Conservation (phyloP, 2,888 invertebrate genomes). For the Aleiodes alternator region DNA sequence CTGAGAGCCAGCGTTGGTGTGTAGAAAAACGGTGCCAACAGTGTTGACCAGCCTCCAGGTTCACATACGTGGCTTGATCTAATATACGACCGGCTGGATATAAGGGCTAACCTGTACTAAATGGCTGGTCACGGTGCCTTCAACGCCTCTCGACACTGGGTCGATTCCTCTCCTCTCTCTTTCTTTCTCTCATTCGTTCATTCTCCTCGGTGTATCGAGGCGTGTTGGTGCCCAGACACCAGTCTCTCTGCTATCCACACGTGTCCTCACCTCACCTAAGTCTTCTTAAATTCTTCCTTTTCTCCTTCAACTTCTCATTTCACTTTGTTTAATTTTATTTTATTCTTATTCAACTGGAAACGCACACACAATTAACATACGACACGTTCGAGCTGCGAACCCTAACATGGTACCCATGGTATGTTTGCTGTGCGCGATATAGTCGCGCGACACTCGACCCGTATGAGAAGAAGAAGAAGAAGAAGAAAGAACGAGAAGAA, state of each 20-base stretch:
- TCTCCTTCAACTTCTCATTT: neutral
- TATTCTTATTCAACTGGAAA: conserved; percentile 52
- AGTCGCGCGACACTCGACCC: conserved; percentile 49
- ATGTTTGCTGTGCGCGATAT: conserved; percentile 46
- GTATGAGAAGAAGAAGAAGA: conserved; percentile 44
- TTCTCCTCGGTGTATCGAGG: no score
- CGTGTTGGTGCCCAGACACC: no score
- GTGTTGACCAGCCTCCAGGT: conserved; percentile 48
- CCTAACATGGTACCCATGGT: conserved; percentile 52
- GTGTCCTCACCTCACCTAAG: conserved; percentile 15
- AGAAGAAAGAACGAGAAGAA: conserved; percentile 47
- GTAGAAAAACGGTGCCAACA: conserved; percentile 54
- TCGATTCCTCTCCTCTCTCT: conserved; percentile 43
- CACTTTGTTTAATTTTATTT: conserved; percentile 6
- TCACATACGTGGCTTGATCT: conserved; percentile 47
- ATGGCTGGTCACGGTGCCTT: conserved; percentile 56
- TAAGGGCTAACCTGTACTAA: conserved; percentile 53
- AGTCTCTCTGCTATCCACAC: conserved; percentile 12
- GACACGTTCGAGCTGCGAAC: conserved; percentile 56
- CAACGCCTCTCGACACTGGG: conserved; percentile 56
- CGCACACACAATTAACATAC: conserved; percentile 58
- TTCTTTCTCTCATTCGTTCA: no score
- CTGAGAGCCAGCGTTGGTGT: conserved; percentile 38
- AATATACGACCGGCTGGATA: conserved; percentile 49
- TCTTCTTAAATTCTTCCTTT: conserved; percentile 12